Evolutionary conservation across 2,797 vertebrate species (phyloP), one percentile per base, ranked within the genome.

Genomic region (Hydrophis major): DNA sequence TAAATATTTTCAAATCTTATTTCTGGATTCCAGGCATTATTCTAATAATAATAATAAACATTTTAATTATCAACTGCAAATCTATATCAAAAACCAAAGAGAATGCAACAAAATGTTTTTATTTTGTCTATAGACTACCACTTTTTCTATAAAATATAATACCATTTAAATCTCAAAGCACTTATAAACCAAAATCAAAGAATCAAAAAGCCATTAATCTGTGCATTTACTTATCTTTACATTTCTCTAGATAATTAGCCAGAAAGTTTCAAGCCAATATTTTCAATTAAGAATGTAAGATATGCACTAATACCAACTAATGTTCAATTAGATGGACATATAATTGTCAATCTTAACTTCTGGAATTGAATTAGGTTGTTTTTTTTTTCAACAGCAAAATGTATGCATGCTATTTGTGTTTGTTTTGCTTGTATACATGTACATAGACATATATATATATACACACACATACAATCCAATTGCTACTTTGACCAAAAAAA

Each of bases 161-260:
- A 92, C 28, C 94, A 91, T 63, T 90, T 92, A 93, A 92, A 20
- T 93, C 88, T 53, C 50, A 0, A 0, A 94, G 57, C 13, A 55
- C 28, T 83, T 16, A 88, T 66, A 88, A 90, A 88, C 13, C 69
- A 90, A 0, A 37, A 37, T 59, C 78, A 87, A 63, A 88, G 42
- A 90, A 22, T 60, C 13, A 32, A 93, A 8, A 5, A 55, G 55
- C 0, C 53, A 47, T 95, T 47, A 56, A 28, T 10, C 0, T 0
- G 13, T 56, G 11, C 12, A 18, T 27, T 57, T 74, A 83, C 32
- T 91, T 32, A 16, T 20, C 14, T n/a, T 4, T 8, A 78, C 3
- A 88, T 87, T 93, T 88, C 63, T 92, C 83, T 93, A 55, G 93
- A 89, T 91, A 96, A 96, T 92, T 92, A 96, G 91, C 95, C 88